Evolutionary conservation across 1,140 invertebrate genomes (phyloP).

Genomic region (Choristoneura fumiferana): DNA sequence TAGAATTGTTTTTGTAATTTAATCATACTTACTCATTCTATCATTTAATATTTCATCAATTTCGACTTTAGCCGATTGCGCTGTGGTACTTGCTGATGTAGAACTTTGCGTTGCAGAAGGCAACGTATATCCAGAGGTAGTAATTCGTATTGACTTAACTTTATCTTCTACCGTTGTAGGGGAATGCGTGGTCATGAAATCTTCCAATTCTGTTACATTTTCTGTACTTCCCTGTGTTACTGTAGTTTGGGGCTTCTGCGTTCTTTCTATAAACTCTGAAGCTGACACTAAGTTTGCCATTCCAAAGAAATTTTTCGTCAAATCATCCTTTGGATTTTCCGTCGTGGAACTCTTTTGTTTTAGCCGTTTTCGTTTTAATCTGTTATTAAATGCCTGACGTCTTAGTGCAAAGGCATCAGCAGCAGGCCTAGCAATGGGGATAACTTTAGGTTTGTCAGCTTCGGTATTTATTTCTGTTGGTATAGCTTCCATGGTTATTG

Average conservation of each 20-base stretch:
- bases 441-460: conserved; percentile 39
- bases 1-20: too few species aligned
- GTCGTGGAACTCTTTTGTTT: conserved; percentile 47
- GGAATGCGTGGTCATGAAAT: conserved; percentile 52
- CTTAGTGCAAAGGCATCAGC: conserved; percentile 39
- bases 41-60: conserved; percentile 70
- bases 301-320: conserved; percentile 44
- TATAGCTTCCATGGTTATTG: conserved; percentile 20
- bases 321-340: conserved; percentile 40
- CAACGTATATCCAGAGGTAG: conserved; percentile 23
- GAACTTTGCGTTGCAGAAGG: conserved; percentile 18
- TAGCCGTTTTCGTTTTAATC: conserved; percentile 52
- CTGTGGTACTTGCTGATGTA: conserved; percentile 36
- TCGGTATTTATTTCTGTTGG: conserved; percentile 21
- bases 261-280: conserved; percentile 56
- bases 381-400: conserved; percentile 52
- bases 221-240: conserved; percentile 28
- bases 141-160: conserved; percentile 18
- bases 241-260: conserved; percentile 38
- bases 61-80: conserved; percentile 61
- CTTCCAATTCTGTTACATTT: conserved; percentile 43
- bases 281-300: conserved; percentile 49
- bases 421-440: conserved; percentile 27
- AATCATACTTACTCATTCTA: conserved; percentile 47
- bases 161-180: conserved; percentile 17